Evolutionary conservation across 2,888 invertebrate genomes (phyloP).

Genomic region (Cheilosia variabilis): DNA sequence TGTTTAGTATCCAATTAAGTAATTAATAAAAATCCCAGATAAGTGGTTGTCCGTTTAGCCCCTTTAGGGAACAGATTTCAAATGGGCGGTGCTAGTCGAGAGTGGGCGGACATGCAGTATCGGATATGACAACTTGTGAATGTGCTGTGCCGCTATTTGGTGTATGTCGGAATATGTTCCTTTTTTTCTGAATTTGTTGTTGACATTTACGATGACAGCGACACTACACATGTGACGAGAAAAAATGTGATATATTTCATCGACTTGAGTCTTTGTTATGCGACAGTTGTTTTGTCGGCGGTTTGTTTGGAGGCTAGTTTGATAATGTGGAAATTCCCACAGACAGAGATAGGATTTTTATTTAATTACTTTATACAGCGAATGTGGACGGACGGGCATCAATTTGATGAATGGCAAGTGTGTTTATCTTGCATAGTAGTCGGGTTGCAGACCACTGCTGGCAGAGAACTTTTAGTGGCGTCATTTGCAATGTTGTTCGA

Average conservation of each 20-base stretch:
- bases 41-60: conserved; percentile 68
- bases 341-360: neutral
- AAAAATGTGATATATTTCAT: conserved; percentile 59
- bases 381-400: too few species aligned
- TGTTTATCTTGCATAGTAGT: too few species aligned
- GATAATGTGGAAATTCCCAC: conserved; percentile 37
- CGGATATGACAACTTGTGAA: conserved; percentile 36
- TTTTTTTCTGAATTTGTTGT: conserved; percentile 27
- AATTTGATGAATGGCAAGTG: too few species aligned
- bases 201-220: conserved; percentile 70
- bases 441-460: too few species aligned
- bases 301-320: neutral
- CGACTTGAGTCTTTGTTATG: conserved; percentile 13
- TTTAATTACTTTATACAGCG: too few species aligned
- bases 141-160: conserved; percentile 23
- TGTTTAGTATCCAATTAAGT: conserved; percentile 75
- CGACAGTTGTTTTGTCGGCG: conserved; percentile 48
- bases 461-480: too few species aligned
- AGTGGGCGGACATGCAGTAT: conserved; percentile 53
- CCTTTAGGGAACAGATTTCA: conserved; percentile 28
- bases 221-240: conserved; percentile 56
- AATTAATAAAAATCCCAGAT: conserved; percentile 73
- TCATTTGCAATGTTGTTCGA: too few species aligned
- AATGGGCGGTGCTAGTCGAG: conserved; percentile 57
- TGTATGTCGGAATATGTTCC: conserved; percentile 39